A percentile compares a stretch with the other conserved stretches of the same genome.
These are phyloP conservation scores for Platyrinchus mystaceus DNA, from an alignment of 2,797 vertebrate species.

Conservation along the genomic window DNA sequence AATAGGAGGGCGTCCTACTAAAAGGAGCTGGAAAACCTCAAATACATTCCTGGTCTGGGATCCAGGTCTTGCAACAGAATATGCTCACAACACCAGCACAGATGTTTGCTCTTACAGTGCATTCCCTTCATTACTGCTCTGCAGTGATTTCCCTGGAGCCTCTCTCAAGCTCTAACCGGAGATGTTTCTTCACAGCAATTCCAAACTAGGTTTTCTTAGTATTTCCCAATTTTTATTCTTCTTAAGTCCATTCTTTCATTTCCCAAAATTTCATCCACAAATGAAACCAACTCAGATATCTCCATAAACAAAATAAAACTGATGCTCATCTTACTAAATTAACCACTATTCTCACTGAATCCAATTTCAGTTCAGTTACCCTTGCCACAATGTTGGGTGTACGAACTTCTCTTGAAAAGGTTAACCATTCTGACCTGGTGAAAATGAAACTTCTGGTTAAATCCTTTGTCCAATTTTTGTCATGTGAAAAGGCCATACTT, in stretches of 20 bases:
- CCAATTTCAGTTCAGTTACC: fast-evolving
- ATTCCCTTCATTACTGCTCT: neutral
- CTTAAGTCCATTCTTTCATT: neutral
- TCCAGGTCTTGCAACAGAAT: neutral
- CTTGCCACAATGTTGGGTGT: fast-evolving
- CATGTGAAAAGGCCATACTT: neutral
- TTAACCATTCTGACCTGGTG: neutral
- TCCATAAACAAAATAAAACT: neutral
- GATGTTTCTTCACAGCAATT: neutral
- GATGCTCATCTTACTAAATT: neutral
- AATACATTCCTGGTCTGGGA: neutral
- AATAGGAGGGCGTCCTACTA: neutral
- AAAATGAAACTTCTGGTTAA: neutral
- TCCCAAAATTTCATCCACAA: neutral
- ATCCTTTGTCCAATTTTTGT: neutral
- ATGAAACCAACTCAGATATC: neutral
- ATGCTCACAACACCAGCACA: neutral
- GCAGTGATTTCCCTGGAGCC: neutral
- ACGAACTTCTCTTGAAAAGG: neutral
- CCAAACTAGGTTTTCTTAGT: neutral
- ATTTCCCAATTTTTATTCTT: neutral
- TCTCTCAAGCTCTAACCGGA: neutral
- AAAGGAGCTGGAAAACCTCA: neutral
- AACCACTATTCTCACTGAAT: neutral
- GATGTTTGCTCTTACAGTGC: neutral